Base-by-base conservation (phyloP, 2,797 vertebrate species). In the Myotis pilosus region DNA sequence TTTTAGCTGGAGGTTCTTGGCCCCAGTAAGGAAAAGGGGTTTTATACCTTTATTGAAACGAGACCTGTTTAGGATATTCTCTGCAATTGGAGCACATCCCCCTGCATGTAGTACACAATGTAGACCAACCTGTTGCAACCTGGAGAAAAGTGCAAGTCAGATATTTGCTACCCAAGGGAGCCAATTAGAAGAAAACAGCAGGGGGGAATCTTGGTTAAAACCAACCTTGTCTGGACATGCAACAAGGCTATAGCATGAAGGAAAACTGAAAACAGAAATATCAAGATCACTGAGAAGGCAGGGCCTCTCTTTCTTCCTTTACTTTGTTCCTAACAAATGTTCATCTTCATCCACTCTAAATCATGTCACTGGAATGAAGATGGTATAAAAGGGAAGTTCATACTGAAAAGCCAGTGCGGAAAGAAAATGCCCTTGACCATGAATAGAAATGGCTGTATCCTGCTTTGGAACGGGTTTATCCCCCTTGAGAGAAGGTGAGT, bases 181-280 rank as follows among this genome's bases (percentile, higher is more conserved):
- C 62, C 72, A 76, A 85, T 93, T 96, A 90, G 93, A 95, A 96
- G 95, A 62, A 10, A 71, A 72, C 91, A 30, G 16, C 91, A 30
- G 62, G 33, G 25, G 36, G 87, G 96, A 83, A 33, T 12, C 89
- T 96, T 71, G 51, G 71, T 93, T 95, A 92, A 87, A 89, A 96
- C 25, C 90, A 94, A 49, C 95, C 79, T 89, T 97, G 97, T 93
- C 95, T 95, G 95, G 93, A 96, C 96, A 95, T 68, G 94, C 85
- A 78, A 94, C 82, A 94, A 76, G 82, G 68, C 0, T 90, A 49
- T 17, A 91, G 44, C 81, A 47, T 51, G 84, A 87, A 96, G 94
- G 94, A 93, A 91, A 97, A 98, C 97, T 96, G 92, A 96, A 97
- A 97, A 93, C 94, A 95, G 96, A 97, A 94, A 88, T 23, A 25